Evolutionary conservation across 2,113 vertebrate species (phyloP).

Genomic region (Mobula birostris): DNA sequence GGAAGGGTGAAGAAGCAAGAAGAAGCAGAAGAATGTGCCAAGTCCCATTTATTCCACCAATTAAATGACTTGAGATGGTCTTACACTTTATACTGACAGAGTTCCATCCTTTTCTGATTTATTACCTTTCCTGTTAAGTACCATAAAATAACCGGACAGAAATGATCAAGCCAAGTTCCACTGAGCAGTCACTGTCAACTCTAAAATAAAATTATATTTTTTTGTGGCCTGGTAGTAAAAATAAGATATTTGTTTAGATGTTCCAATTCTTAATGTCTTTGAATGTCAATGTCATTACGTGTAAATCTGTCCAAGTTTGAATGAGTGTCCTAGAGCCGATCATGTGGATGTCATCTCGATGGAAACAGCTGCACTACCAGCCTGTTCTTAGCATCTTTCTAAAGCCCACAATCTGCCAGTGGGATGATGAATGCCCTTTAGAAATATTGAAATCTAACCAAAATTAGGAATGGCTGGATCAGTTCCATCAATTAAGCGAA

Average conservation of each 20-base stretch:
- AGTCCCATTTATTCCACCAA: background rate
- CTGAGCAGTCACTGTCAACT: background rate
- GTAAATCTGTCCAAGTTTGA: background rate
- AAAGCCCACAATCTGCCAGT: constrained; percentile 26
- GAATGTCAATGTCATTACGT: background rate
- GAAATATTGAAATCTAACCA: constrained; percentile 24
- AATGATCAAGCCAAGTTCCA: background rate
- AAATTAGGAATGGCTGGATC: constrained; percentile 5
- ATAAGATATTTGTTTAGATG: background rate
- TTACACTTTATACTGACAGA: background rate
- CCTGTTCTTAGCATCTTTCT: background rate
- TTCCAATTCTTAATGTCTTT: constrained; percentile 11
- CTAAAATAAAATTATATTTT: background rate
- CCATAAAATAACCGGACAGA: background rate
- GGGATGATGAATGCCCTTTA: constrained; percentile 27
- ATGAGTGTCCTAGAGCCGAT: background rate
- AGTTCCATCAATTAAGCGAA: constrained; percentile 1
- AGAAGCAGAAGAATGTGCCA: too few relatives aligned
- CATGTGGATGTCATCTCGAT: background rate
- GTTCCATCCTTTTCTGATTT: background rate
- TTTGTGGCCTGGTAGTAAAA: background rate
- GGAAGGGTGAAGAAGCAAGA: too few relatives aligned
- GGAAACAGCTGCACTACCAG: constrained; percentile 3
- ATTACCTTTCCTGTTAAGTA: too few relatives aligned
- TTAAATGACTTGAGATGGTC: background rate